A percentile compares a stretch with the other conserved stretches of the same genome.
Evolutionary conservation across 2,797 vertebrate species (phyloP).

Genomic region (Micrastur ruficollis): DNA sequence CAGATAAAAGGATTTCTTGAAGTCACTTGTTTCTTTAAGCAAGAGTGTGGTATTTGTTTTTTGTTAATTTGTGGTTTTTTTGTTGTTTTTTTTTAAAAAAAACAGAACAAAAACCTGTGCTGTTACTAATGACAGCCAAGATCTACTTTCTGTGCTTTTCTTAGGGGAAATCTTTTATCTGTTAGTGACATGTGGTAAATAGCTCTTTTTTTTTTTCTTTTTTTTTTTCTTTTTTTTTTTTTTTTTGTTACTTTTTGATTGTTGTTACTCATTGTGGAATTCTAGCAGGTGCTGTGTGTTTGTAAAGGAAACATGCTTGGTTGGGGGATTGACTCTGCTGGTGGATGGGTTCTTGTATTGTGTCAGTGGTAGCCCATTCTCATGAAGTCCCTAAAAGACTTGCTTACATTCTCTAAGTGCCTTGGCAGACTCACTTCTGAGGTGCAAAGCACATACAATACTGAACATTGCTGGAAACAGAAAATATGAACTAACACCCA

Average conservation of each 20-base stretch:
- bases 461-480: constrained; percentile 72
- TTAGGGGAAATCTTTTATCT: constrained; percentile 63
- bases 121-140: constrained; percentile 62
- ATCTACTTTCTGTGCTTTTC: constrained; percentile 67
- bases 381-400: constrained; percentile 69
- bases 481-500: constrained; percentile 65
- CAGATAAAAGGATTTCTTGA: constrained; percentile 83
- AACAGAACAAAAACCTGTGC: constrained; percentile 36
- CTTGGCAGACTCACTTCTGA: constrained; percentile 78
- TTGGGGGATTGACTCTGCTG: constrained; percentile 54
- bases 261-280: constrained; percentile 49
- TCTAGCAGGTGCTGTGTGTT: constrained; percentile 61
- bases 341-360: constrained; percentile 67
- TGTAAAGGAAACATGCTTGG: constrained; percentile 31
- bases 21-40: constrained; percentile 63
- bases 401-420: constrained; percentile 76
- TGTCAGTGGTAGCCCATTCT: constrained; percentile 67
- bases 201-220: neutral
- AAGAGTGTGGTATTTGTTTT: constrained; percentile 55
- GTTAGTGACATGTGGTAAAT: constrained; percentile 57
- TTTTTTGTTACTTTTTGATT: neutral
- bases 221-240: neutral
- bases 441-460: constrained; percentile 75
- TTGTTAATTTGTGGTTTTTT: constrained; percentile 1
- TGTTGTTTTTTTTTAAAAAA: neutral